A percentile compares a stretch with the other conserved stretches of the same genome.
These are phyloP conservation scores for Cotesia congregata DNA, from an alignment of 2,888 invertebrate species.

Conservation along the genomic window DNA sequence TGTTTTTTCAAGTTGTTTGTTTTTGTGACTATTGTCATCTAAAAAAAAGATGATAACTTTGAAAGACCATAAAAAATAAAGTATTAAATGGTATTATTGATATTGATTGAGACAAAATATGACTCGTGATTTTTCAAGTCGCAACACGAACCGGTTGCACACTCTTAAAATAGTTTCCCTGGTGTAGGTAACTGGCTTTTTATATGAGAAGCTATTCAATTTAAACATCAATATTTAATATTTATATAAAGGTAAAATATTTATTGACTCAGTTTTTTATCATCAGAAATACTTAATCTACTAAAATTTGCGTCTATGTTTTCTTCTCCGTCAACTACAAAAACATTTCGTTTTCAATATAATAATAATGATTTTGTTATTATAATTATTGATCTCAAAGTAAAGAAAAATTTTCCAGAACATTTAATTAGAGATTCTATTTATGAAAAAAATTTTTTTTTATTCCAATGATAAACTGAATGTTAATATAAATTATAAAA, in stretches of 20 bases:
- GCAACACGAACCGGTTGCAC: constrained; percentile 59
- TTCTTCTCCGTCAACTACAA: not conserved
- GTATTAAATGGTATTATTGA: constrained; percentile 5
- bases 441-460: not conserved
- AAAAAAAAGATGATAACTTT: not conserved
- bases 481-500: constrained; percentile 48
- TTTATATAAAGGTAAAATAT: constrained; percentile 41
- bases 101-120: constrained; percentile 43
- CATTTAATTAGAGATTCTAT: not conserved
- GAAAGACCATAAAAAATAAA: not conserved
- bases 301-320: not conserved
- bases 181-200: constrained; percentile 49
- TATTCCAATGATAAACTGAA: not conserved
- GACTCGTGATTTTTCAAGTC: constrained; percentile 47
- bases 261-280: not conserved
- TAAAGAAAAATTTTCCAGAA: not conserved
- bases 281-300: not conserved
- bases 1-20: not conserved
- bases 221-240: constrained; percentile 41
- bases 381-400: not conserved
- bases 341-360: not conserved
- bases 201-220: constrained; percentile 31
- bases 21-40: not conserved
- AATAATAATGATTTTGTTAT: too few species aligned
- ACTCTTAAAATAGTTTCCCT: constrained; percentile 61